Evolutionary conservation across 2,888 invertebrate genomes (phyloP).

Genomic region (Theretra japonica): DNA sequence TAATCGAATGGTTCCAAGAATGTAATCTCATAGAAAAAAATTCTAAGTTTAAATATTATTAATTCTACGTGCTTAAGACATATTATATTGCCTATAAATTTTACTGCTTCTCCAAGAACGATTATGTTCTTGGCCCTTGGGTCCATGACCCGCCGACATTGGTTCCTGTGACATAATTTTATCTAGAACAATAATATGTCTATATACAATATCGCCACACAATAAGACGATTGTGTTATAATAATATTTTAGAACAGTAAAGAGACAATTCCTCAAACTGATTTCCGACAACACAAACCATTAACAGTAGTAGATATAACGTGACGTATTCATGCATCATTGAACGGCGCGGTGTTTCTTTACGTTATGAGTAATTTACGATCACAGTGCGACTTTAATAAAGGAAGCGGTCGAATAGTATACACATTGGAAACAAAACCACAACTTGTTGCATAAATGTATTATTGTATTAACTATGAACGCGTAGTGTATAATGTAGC

Average conservation of each 20-base stretch:
- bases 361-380: slow-evolving; percentile 24
- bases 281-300: not conserved
- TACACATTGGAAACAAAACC: not conserved
- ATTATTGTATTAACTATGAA: not conserved
- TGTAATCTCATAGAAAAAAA: too few relatives aligned
- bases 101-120: too few relatives aligned
- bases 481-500: too few relatives aligned
- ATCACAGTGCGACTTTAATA: not conserved
- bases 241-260: not conserved
- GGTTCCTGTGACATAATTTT: too few relatives aligned
- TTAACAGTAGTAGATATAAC: slow-evolving; percentile 10
- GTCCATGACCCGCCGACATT: too few relatives aligned
- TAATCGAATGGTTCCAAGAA: too few relatives aligned
- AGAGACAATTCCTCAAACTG: not conserved
- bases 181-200: too few relatives aligned
- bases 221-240: not conserved
- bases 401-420: slow-evolving; percentile 26
- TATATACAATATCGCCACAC: too few relatives aligned
- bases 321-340: slow-evolving; percentile 27
- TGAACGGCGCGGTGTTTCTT: not conserved
- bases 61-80: too few relatives aligned
- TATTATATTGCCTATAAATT: too few relatives aligned
- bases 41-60: too few relatives aligned
- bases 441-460: not conserved
- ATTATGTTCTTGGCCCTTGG: too few relatives aligned